phyloP scores from a whole-genome alignment of 2,888 invertebrate species.

The Nyleta sp. region DNA sequence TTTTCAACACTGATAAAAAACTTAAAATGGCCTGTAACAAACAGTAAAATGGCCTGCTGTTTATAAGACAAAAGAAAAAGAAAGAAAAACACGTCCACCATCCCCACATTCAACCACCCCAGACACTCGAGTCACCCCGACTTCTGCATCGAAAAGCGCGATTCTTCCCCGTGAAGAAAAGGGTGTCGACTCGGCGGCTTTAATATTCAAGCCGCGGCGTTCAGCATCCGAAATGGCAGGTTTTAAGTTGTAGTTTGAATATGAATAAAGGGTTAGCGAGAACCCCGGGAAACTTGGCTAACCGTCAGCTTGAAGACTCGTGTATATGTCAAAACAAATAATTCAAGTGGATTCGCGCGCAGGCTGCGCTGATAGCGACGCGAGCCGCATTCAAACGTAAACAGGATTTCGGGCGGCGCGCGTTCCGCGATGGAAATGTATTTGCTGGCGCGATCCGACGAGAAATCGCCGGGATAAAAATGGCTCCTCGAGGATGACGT shows the following conservation, averaged over 20 bases:
- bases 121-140: background rate
- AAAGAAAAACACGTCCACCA: too few species aligned
- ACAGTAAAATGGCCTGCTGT: too few species aligned
- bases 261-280: conserved; percentile 53
- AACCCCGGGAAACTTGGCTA: conserved; percentile 39
- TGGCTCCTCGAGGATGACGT: too few species aligned
- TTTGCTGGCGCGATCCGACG: background rate
- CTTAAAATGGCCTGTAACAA: too few species aligned
- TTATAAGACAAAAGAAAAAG: too few species aligned
- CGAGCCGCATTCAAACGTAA: conserved; percentile 36
- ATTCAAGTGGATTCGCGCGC: conserved; percentile 41
- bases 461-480: conserved; percentile 3
- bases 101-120: too few species aligned
- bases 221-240: conserved; percentile 5
- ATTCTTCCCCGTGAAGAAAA: background rate
- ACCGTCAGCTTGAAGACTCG: conserved; percentile 46
- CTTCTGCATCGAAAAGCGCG: background rate
- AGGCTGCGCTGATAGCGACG: conserved; percentile 6
- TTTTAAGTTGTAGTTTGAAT: conserved; percentile 42
- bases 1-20: too few species aligned
- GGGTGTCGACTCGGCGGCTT: conserved; percentile 6
- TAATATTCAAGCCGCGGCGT: conserved; percentile 11
- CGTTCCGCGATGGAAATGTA: conserved; percentile 29
- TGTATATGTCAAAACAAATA: conserved; percentile 63
- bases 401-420: conserved; percentile 7